Percentiles rank a stretch among this genome's conserved stretches.
Conservation (phyloP, 2,888 invertebrate genomes). For the Ennomos fuscantarius region DNA sequence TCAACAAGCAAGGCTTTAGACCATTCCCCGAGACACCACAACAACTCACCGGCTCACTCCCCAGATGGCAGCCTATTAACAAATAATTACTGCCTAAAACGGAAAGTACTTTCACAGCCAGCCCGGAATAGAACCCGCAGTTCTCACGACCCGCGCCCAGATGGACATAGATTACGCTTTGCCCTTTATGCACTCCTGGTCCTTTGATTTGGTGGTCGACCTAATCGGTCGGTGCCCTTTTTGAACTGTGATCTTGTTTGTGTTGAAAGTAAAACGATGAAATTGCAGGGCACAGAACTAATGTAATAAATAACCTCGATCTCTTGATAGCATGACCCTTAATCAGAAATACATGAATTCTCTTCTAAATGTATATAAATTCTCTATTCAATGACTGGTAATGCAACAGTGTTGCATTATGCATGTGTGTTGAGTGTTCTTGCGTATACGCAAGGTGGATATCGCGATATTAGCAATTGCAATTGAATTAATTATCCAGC, state of each 20-base stretch:
- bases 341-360: conserved; percentile 2
- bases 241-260: conserved; percentile 27
- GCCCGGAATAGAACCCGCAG: conserved; percentile 34
- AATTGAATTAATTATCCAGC: conserved; percentile 9
- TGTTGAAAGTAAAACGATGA: conserved; percentile 3
- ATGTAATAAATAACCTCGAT: too few relatives aligned
- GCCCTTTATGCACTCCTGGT: conserved; percentile 43
- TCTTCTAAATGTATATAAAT: conserved; percentile 24
- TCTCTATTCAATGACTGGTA: conserved; percentile 17
- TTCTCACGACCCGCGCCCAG: conserved; percentile 50
- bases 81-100: conserved; percentile 48
- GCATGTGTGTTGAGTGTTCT: conserved; percentile 20
- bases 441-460: conserved; percentile 13
- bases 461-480: conserved; percentile 11
- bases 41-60: conserved; percentile 12
- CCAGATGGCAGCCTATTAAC: conserved; percentile 33
- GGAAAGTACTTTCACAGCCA: conserved; percentile 52
- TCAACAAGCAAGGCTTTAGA: background rate
- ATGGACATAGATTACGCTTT: conserved; percentile 34
- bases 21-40: conserved; percentile 1
- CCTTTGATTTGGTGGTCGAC: conserved; percentile 27
- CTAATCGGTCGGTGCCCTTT: conserved; percentile 33
- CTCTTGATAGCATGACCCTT: too few relatives aligned
- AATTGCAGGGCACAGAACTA: too few relatives aligned
- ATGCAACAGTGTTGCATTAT: conserved; percentile 23